A percentile compares a stretch with the other conserved stretches of the same genome.
phyloP scores from a whole-genome alignment of 1,140 invertebrate genomes.

The Lordiphosa clarofinis region DNA sequence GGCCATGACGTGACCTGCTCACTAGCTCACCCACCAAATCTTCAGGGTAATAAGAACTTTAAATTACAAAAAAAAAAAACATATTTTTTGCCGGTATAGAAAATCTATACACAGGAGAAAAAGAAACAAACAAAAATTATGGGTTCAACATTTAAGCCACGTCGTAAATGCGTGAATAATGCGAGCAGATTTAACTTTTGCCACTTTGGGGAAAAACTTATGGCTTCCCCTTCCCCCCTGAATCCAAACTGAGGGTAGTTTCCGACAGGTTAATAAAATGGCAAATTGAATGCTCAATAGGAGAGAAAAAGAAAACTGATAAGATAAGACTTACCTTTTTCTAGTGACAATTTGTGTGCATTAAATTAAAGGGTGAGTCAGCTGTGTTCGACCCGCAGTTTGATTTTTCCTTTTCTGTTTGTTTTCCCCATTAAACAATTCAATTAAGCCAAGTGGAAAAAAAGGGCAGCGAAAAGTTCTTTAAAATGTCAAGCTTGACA shows the following conservation, averaged over 20 bases:
- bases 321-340: conserved; percentile 25
- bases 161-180: conserved; percentile 63
- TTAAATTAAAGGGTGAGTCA: conserved; percentile 61
- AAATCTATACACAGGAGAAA: conserved; percentile 25
- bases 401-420: conserved; percentile 52
- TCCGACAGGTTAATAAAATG: conserved; percentile 54
- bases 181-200: conserved; percentile 65
- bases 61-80: conserved; percentile 41
- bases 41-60: conserved; percentile 43
- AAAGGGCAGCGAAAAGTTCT: conserved; percentile 35
- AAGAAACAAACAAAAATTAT: conserved; percentile 28
- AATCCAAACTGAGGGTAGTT: conserved; percentile 23
- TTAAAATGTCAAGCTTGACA: conserved; percentile 65
- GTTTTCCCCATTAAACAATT: conserved; percentile 70
- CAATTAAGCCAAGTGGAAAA: conserved; percentile 52
- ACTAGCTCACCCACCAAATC: conserved; percentile 9
- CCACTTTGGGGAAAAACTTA: conserved; percentile 48
- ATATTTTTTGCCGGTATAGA: conserved; percentile 28
- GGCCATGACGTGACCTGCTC: conserved; percentile 39
- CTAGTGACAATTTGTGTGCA: conserved; percentile 66
- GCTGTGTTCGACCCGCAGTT: conserved; percentile 60
- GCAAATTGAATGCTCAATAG: conserved; percentile 52
- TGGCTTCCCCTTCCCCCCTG: too few relatives aligned
- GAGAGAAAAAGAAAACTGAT: conserved; percentile 48
- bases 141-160: conserved; percentile 38